Evolutionary conservation across 1,140 invertebrate species (phyloP), one percentile per base, ranked within the genome.

Genomic region (Thalassaphorura encarpata): DNA sequence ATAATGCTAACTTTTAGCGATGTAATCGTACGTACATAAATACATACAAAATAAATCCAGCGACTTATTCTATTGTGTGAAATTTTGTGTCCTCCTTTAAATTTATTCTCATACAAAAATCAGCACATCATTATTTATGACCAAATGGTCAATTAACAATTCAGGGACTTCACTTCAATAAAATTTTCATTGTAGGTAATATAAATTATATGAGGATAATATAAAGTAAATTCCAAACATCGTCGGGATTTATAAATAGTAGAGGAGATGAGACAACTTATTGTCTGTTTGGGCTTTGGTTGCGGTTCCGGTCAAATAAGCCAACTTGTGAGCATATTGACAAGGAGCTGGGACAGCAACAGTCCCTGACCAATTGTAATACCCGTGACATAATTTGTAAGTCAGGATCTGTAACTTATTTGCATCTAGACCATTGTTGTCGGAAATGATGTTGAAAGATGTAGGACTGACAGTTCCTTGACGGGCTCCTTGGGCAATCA

Each of bases 321-420:
- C 87, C 57, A 91, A 66, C 69, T 90, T 91, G 62, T 91, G 87
- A 3, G 89, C 85, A 66, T 87, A 87, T 66, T 90, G 87, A 60
- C 86, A 89, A 1, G 86, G 85, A 0, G 87, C 85, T 0, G 89
- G 89, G 0, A 92, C 87, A n/a, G 84, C 70, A 0, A 65, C 63
- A 18, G 60, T 60, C 1, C 63, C 63, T n/a, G 72, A 69, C 78
- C 83, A 90, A 69, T 92, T 92, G 67, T 79, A 92, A 61, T 92
- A 92, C 70, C 89, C 71, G 64, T 91, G 87, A 0, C 80, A 82
- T 64, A 90, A 70, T 69, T 89, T 90, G 64, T 85, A 91, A 0
- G 87, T 77, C 1, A 92, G 64, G 13, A 78, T 67, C 68, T 92
- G 89, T 3, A 89, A 67, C 51, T 78, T 74, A 55, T 87, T 83